phyloP scores from a whole-genome alignment of 2,888 invertebrate genomes.

The Latrodectus hesperus region DNA sequence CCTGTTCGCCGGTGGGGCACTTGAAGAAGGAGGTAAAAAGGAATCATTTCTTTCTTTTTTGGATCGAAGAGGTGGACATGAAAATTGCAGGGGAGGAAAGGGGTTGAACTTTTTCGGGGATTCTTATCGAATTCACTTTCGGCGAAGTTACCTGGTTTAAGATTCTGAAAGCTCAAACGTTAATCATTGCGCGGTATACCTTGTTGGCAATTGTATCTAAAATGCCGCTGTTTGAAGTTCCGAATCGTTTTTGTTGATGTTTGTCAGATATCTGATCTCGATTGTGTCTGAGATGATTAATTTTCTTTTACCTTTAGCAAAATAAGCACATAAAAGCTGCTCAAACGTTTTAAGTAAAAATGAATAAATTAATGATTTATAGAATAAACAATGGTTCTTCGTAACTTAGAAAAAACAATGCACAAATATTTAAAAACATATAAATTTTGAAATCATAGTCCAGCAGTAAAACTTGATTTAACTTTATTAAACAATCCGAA shows the following conservation, averaged over 20 bases:
- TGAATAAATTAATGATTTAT: no score
- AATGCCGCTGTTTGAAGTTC: background rate
- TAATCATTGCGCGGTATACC: conserved; percentile 46
- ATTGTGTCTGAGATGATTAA: background rate
- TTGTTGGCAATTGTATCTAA: conserved; percentile 27
- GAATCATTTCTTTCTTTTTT: background rate
- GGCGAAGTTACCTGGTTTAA: background rate
- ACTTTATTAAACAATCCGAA: no score
- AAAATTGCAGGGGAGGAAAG: conserved; percentile 26
- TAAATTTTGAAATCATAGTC: no score
- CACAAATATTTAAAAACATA: no score
- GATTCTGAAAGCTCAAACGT: conserved; percentile 7
- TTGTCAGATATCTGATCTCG: background rate
- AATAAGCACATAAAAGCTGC: no score
- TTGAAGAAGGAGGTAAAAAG: background rate
- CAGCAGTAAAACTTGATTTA: no score
- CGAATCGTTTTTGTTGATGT: background rate
- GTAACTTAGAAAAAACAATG: no score
- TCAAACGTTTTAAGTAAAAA: no score
- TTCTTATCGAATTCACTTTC: background rate
- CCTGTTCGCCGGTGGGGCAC: background rate
- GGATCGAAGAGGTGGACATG: background rate
- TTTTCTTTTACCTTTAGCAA: background rate
- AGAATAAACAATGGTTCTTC: no score
- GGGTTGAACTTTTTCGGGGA: background rate